Conservation (phyloP, 2,888 invertebrate species). For the Drosophila pseudotakahashii region DNA sequence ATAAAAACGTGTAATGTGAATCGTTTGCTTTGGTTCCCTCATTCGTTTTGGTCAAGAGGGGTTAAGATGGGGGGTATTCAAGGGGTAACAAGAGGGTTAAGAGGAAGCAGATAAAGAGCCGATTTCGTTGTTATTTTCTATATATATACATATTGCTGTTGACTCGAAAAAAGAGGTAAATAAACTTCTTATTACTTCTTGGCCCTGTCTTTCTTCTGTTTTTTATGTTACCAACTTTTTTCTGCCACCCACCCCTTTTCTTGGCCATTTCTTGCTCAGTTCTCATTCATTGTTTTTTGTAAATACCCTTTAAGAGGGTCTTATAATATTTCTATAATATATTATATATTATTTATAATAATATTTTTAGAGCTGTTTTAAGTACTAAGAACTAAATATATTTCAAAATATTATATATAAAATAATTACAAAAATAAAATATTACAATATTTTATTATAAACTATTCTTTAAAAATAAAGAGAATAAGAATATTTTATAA, state of each 20-base stretch:
- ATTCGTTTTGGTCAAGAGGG: conserved; percentile 32
- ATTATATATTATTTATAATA: too few species aligned
- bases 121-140: conserved; percentile 7
- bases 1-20: conserved; percentile 48
- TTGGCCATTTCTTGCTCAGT: not conserved
- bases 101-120: conserved; percentile 2
- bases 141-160: not conserved
- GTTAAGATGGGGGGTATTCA: not conserved
- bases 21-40: conserved; percentile 21
- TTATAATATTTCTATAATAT: too few species aligned
- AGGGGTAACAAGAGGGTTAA: not conserved
- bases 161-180: conserved; percentile 51
- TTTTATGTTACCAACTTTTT: conserved; percentile 5
- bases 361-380: too few species aligned
- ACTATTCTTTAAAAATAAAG: too few species aligned
- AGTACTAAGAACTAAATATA: too few species aligned
- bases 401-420: too few species aligned
- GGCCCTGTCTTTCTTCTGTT: conserved; percentile 16
- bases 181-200: conserved; percentile 63
- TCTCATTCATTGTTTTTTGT: conserved; percentile 31
- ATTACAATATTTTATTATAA: too few species aligned
- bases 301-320: not conserved
- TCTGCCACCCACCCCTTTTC: conserved; percentile 4
- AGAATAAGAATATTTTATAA: too few species aligned
- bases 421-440: too few species aligned